Conservation (phyloP, 2,888 invertebrate genomes). For the Meiosimyza decipiens region DNA sequence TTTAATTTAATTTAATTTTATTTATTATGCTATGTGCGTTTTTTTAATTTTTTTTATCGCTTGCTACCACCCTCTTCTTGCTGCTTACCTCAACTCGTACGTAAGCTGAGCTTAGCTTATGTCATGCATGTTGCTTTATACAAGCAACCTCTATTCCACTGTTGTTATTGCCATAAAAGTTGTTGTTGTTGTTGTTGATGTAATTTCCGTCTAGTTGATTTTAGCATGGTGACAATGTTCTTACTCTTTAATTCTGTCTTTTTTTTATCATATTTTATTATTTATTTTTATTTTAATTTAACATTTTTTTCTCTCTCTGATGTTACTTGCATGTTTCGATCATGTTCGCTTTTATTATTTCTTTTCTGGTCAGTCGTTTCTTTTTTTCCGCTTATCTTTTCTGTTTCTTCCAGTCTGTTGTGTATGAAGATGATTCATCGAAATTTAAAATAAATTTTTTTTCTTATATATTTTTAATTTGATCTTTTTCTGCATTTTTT, state of each 20-base stretch:
- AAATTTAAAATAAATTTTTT: conserved; percentile 34
- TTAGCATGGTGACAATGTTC: conserved; percentile 23
- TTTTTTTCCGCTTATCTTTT: not conserved
- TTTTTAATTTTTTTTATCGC: not conserved
- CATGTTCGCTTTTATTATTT: not conserved
- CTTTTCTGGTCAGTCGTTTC: not conserved
- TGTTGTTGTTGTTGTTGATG: conserved; percentile 26
- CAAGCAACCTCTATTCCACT: not conserved
- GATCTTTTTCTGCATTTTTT: conserved; percentile 24
- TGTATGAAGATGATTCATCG: conserved; percentile 33
- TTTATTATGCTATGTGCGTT: conserved; percentile 29
- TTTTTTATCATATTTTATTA: not conserved
- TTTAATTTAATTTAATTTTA: conserved; percentile 34
- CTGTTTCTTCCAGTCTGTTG: not conserved
- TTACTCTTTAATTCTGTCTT: conserved; percentile 13
- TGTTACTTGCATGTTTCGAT: not conserved
- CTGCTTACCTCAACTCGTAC: too few relatives aligned
- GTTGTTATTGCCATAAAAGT: conserved; percentile 2
- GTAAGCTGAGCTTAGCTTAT: not conserved
- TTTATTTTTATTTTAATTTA: conserved; percentile 3
- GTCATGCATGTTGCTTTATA: not conserved
- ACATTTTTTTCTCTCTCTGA: conserved; percentile 5
- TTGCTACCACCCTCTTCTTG: not conserved
- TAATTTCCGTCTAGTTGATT: conserved; percentile 18
- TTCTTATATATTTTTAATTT: conserved; percentile 19